phyloP scores from a whole-genome alignment of 2,888 invertebrate genomes.

The Plebejus argus region DNA sequence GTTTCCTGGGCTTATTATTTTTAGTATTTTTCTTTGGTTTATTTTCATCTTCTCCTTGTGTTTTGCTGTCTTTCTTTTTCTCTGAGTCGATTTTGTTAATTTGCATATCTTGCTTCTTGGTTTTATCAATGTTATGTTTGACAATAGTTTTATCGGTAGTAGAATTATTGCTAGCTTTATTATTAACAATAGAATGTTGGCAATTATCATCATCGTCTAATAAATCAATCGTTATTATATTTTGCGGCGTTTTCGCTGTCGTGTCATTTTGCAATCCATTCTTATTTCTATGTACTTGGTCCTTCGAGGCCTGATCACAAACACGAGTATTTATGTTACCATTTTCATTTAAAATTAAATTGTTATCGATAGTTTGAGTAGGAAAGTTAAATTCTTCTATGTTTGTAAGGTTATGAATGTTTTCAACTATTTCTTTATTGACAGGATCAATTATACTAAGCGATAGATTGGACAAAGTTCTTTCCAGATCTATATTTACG shows the following conservation, averaged over 20 bases:
- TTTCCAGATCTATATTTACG: slow-evolving; percentile 19
- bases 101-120: not conserved
- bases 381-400: not conserved
- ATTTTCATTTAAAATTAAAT: not conserved
- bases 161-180: not conserved
- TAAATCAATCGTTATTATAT: not conserved
- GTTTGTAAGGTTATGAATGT: not conserved
- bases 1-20: not conserved
- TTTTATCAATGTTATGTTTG: not conserved
- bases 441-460: slow-evolving; percentile 30
- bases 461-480: slow-evolving; percentile 32
- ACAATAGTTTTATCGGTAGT: not conserved
- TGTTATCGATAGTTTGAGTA: not conserved
- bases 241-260: not conserved
- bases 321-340: not conserved
- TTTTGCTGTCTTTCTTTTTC: not conserved
- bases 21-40: not conserved
- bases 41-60: not conserved
- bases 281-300: not conserved
- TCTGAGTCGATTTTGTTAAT: not conserved
- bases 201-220: not conserved
- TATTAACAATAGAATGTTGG: not conserved
- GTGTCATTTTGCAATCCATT: not conserved
- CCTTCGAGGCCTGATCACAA: not conserved
- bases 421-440: slow-evolving; percentile 24